Evolutionary conservation across 37 sponge, comb jelly and placozoan species (phyloP), one percentile per base, ranked within the genome.

Genomic region (Beroe forskalii): DNA sequence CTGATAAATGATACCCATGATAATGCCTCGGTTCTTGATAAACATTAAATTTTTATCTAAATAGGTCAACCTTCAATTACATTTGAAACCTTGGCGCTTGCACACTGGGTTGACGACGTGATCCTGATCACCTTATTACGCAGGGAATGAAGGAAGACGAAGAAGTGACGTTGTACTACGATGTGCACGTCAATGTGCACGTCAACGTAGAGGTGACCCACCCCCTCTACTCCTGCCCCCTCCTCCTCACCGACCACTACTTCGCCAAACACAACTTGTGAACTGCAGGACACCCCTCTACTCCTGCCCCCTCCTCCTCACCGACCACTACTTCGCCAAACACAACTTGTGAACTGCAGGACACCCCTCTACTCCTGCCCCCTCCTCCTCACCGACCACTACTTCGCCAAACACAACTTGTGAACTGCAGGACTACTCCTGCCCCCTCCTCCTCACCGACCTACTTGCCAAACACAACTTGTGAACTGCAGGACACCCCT

Each of bases 271-370:
- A 72, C 20, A 20, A 72, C 23, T 23, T 3, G 3, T 30, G 2
- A 3, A 6, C 14, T 63, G 20, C 66, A 4, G 66, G 66, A 4
- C 23, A n/a, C 75, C 37, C 9, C 35, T 72, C 75, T 72, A 72
- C 38, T 35, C 75, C 39, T 72, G 75, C 35, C 75, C 75, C 2
- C 75, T 72, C 8, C 75, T 72, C 40, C 75, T 72, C 3, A 72
- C 75, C 12, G 75, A 72, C 40, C 75, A 72, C 38, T 72, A 72
- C 75, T 72, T 72, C 20, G 75, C 75, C 14, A 72, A 72, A 72
- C 75, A 72, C 20, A 20, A 72, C 23, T 23, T 3, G 3, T 30
- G 2, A 3, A 6, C 14, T 63, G 20, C 66, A 4, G 66, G 66
- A 4, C 23, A n/a, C 75, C 37, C 9, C 35, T 72, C 75, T 72